Evolutionary conservation across 1,140 invertebrate genomes (phyloP), one percentile per base, ranked within the genome.

Genomic region (Leguminivora glycinivorella): DNA sequence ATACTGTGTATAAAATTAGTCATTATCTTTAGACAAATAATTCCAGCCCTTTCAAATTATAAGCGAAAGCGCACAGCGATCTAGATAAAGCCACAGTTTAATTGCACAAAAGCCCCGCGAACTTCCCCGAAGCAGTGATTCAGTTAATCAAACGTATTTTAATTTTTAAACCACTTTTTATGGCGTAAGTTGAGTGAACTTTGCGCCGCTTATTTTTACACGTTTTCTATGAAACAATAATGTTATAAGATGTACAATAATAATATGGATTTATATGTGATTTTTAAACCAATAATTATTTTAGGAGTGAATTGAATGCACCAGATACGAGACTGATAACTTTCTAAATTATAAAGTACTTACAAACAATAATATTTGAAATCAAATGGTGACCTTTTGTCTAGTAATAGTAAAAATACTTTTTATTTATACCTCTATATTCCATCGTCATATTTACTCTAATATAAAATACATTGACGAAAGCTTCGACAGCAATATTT

Each of bases 61-160:
- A 52, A 52, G 47, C 47, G 19, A 52, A 52, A 52, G 47, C 47
- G 22, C 47, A 52, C 47, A 52, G n/a, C 58, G 1, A 63, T 63
- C 58, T 63, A 31, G 58, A 63, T 63, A 63, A 63, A 63, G 17
- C 58, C 31, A n/a, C 26, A 63, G 25, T 63, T 63, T 63, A 29
- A 63, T 63, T 63, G 26, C 24, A 63, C 58, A 63, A 63, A 58
- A 63, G 58, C 58, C 14, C 58, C 58, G 58, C 58, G 14, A 31
- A 63, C 25, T 63, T 63, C 58, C 26, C 26, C 25, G 58, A 63
- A 63, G 26, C 58, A 26, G 58, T 63, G 58, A 63, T 63, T 63
- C 58, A 29, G 58, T 63, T 63, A 63, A 63, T 63, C 24, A 63
- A 29, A 63, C 58, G 25, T 63, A 60, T 60, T 29, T 52, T 63